Conservation (phyloP, 2,797 vertebrate species). For the Cossypha caffra region DNA sequence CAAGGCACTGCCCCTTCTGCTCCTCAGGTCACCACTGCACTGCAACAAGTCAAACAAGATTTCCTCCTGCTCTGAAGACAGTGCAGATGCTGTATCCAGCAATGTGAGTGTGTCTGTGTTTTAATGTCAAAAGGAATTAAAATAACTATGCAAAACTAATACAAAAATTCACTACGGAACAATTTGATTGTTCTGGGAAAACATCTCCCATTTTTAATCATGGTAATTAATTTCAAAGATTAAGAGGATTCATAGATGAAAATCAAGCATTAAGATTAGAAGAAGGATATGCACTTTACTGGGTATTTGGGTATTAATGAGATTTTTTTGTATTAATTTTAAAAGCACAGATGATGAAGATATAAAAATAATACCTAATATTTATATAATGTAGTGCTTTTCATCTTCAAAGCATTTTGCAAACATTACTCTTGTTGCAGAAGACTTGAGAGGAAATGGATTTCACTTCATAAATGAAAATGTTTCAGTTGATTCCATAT, state of each 20-base stretch:
- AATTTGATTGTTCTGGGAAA: constrained; percentile 65
- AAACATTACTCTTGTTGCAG: not conserved
- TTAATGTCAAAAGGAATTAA: constrained; percentile 31
- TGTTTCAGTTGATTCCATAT: not conserved
- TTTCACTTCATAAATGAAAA: constrained; percentile 12
- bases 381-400: constrained; percentile 17
- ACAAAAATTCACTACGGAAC: not conserved
- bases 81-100: not conserved
- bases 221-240: constrained; percentile 64
- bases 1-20: not conserved
- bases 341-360: constrained; percentile 36
- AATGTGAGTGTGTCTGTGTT: not conserved
- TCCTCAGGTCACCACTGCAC: not conserved
- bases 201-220: constrained; percentile 54
- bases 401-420: constrained; percentile 10
- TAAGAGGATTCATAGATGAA: constrained; percentile 48
- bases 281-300: constrained; percentile 12
- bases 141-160: constrained; percentile 2
- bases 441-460: not conserved
- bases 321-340: constrained; percentile 9
- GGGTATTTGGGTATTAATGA: not conserved
- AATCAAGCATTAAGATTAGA: constrained; percentile 46
- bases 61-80: not conserved
- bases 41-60: not conserved
- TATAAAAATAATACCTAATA: constrained; percentile 42